These are phyloP conservation scores for Hypomecis atomaria DNA, from an alignment of 2,888 invertebrate genomes.

Conservation along the genomic window DNA sequence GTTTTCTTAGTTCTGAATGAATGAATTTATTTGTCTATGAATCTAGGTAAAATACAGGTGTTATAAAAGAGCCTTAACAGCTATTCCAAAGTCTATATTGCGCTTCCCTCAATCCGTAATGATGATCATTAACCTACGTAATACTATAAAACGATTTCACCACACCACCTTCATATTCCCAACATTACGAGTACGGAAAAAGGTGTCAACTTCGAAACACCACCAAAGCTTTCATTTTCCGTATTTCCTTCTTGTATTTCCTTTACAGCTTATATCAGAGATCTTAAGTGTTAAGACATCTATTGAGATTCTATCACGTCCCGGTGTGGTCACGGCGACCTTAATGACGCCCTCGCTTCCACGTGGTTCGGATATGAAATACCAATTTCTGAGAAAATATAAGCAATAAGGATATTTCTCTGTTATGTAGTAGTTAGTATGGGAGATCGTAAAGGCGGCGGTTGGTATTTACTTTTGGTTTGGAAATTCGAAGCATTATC, in stretches of 20 bases:
- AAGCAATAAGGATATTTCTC: slow-evolving; percentile 20
- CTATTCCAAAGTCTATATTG: too few relatives aligned
- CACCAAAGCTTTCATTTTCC: slow-evolving; percentile 8
- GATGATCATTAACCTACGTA: too few relatives aligned
- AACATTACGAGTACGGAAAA: not conserved
- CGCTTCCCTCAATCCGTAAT: too few relatives aligned
- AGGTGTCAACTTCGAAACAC: not conserved
- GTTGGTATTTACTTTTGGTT: slow-evolving; percentile 11
- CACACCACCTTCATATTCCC: too few relatives aligned
- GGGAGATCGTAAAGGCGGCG: slow-evolving; percentile 11
- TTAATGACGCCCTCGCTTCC: slow-evolving; percentile 29
- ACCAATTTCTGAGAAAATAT: slow-evolving; percentile 33
- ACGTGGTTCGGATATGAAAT: slow-evolving; percentile 42
- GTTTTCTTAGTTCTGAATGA: too few relatives aligned
- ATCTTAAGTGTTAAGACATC: slow-evolving; percentile 26
- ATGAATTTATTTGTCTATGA: too few relatives aligned
- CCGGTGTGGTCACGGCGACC: slow-evolving; percentile 13
- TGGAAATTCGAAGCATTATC: not conserved
- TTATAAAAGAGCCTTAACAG: too few relatives aligned
- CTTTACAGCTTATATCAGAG: slow-evolving; percentile 19
- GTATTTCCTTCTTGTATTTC: slow-evolving; percentile 24
- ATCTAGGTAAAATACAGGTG: too few relatives aligned
- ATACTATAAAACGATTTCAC: too few relatives aligned
- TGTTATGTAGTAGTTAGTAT: slow-evolving; percentile 20
- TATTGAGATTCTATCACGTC: slow-evolving; percentile 39